Conservation (phyloP, 2,888 invertebrate species). For the Xestia xanthographa region DNA sequence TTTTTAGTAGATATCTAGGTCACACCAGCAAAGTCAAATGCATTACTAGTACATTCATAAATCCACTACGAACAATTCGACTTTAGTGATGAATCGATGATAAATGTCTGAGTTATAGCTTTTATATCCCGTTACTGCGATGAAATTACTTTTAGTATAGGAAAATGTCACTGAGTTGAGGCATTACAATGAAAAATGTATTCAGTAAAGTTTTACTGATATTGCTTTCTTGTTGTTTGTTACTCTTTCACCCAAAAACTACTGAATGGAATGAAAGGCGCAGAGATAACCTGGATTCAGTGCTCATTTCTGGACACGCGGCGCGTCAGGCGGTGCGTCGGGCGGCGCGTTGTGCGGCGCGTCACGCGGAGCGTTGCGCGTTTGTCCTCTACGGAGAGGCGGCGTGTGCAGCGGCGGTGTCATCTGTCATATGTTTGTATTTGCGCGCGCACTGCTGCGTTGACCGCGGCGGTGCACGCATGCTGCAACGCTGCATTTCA, state of each 20-base stretch:
- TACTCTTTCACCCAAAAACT: not conserved
- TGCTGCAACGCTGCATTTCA: no score
- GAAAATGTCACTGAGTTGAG: slow-evolving; percentile 1
- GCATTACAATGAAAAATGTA: slow-evolving; percentile 16
- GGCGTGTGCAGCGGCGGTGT: no score
- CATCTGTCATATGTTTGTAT: no score
- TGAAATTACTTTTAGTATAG: slow-evolving; percentile 23
- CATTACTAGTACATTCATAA: not conserved
- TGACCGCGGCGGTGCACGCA: no score
- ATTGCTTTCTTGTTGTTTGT: not conserved
- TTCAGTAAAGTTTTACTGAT: not conserved
- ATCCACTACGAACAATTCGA: slow-evolving; percentile 4
- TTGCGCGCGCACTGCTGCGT: no score
- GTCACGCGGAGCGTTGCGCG: no score
- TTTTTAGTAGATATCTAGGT: not conserved
- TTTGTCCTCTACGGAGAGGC: no score
- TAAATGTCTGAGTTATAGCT: slow-evolving; percentile 26
- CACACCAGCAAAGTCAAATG: not conserved
- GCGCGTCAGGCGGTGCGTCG: no score
- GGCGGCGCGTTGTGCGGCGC: no score
- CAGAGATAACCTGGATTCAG: not conserved
- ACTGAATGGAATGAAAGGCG: not conserved
- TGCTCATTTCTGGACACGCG: no score
- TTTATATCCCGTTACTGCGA: slow-evolving; percentile 9
- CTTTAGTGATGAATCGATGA: slow-evolving; percentile 12